Conservation (phyloP, 2,797 vertebrate species). For the Macrochelys suwanniensis region DNA sequence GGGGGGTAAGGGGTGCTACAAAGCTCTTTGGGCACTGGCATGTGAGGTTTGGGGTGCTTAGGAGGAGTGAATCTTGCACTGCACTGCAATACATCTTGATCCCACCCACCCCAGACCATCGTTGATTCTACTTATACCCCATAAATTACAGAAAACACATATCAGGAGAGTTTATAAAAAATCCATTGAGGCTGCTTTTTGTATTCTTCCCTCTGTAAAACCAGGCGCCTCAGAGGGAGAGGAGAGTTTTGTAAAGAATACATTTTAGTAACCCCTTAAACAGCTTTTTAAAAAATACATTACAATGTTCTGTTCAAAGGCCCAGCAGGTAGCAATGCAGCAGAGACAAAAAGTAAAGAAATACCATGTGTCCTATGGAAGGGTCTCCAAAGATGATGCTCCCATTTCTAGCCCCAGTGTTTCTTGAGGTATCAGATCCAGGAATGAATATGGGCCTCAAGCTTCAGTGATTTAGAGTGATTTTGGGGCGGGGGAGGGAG, state of each 20-base stretch:
- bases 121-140: neutral
- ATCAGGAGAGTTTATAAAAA: neutral
- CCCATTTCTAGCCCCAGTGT: conserved; percentile 5
- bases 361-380: neutral
- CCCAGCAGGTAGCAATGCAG: neutral
- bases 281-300: neutral
- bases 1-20: neutral
- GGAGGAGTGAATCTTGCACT: neutral
- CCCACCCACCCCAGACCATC: fast-evolving
- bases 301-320: neutral
- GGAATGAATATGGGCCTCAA: neutral
- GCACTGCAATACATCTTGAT: neutral
- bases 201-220: neutral
- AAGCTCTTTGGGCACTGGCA: neutral
- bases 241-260: neutral
- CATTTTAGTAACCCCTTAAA: neutral
- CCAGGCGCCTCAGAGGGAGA: neutral
- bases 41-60: neutral
- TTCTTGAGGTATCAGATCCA: neutral
- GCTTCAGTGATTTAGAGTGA: neutral
- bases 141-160: neutral
- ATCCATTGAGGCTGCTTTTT: neutral
- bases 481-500: neutral
- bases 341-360: neutral
- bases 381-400: neutral